Evolutionary conservation across 2,888 invertebrate genomes (phyloP).

Genomic region (Synanthedon myopaeformis): DNA sequence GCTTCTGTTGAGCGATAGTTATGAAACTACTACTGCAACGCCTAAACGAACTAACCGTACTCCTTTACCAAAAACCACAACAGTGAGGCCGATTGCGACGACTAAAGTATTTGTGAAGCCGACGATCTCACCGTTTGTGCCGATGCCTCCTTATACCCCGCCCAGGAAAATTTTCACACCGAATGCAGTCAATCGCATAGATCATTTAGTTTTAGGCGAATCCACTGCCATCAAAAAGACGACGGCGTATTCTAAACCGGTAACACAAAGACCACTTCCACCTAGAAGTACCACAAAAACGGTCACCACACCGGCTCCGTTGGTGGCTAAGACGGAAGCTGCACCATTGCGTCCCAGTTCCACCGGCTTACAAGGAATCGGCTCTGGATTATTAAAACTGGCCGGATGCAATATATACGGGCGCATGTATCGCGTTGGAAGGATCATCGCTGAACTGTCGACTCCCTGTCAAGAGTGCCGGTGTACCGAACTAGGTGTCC

Average conservation of each 20-base stretch:
- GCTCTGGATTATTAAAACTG: conserved; percentile 76
- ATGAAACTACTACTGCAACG: conserved; percentile 37
- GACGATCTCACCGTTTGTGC: conserved; percentile 29
- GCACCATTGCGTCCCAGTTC: conserved; percentile 17
- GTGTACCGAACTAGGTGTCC: conserved; percentile 88
- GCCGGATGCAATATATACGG: conserved; percentile 93
- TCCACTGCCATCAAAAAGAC: conserved; percentile 46
- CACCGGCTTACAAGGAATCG: conserved; percentile 20
- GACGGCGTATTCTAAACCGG: conserved; percentile 13
- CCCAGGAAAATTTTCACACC: conserved; percentile 25
- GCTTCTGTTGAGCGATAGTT: conserved; percentile 66
- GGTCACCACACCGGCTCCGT: background rate
- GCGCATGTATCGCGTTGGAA: conserved; percentile 85
- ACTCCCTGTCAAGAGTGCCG: conserved; percentile 86
- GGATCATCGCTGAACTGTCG: conserved; percentile 85
- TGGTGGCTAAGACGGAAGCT: conserved; percentile 3
- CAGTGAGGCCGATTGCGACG: conserved; percentile 6
- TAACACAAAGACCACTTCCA: conserved; percentile 8
- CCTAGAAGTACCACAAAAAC: conserved; percentile 12
- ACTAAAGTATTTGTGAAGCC: conserved; percentile 16
- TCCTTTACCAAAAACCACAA: conserved; percentile 7
- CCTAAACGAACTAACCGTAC: conserved; percentile 12
- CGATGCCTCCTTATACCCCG: conserved; percentile 33
- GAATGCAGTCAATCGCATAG: conserved; percentile 46
- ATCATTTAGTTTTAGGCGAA: conserved; percentile 56